phyloP scores from a whole-genome alignment of 2,888 invertebrate genomes.

The Agonum fuliginosum region DNA sequence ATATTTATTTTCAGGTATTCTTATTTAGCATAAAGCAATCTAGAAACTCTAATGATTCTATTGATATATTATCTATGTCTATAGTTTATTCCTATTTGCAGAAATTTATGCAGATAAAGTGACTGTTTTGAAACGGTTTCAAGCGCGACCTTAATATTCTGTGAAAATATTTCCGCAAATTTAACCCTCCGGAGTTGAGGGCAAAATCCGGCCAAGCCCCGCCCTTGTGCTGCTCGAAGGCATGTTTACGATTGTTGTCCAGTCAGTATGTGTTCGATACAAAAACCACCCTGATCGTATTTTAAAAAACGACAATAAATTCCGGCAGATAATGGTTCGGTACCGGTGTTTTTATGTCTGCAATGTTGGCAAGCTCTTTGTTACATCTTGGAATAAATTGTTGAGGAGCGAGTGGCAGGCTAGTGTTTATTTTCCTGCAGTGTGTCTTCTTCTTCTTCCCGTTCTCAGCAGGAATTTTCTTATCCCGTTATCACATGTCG shows the following conservation, averaged over 20 bases:
- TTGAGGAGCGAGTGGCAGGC: background rate
- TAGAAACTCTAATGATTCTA: too few relatives aligned
- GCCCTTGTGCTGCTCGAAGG: slow-evolving; percentile 4
- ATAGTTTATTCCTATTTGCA: too few relatives aligned
- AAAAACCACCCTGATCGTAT: slow-evolving; percentile 38
- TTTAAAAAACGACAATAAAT: slow-evolving; percentile 54
- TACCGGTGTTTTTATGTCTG: slow-evolving; percentile 53
- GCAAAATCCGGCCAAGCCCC: too few relatives aligned
- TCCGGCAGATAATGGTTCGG: slow-evolving; percentile 31
- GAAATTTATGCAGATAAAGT: too few relatives aligned
- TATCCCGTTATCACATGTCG: background rate
- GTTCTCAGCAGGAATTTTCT: slow-evolving; percentile 28
- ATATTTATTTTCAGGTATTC: too few relatives aligned
- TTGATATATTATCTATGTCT: too few relatives aligned
- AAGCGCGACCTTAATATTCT: too few relatives aligned
- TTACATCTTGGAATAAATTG: slow-evolving; percentile 50
- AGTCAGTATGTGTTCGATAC: slow-evolving; percentile 39
- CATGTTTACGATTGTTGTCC: slow-evolving; percentile 51
- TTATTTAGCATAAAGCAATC: too few relatives aligned
- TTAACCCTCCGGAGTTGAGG: too few relatives aligned
- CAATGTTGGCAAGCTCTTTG: slow-evolving; percentile 49
- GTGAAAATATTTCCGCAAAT: too few relatives aligned
- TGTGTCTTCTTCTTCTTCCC: slow-evolving; percentile 4
- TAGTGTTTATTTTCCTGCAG: slow-evolving; percentile 6
- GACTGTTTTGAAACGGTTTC: too few relatives aligned